A percentile compares a stretch with the other conserved stretches of the same genome.
Evolutionary conservation across 1,140 invertebrate genomes (phyloP).

Genomic region (Musca domestica): DNA sequence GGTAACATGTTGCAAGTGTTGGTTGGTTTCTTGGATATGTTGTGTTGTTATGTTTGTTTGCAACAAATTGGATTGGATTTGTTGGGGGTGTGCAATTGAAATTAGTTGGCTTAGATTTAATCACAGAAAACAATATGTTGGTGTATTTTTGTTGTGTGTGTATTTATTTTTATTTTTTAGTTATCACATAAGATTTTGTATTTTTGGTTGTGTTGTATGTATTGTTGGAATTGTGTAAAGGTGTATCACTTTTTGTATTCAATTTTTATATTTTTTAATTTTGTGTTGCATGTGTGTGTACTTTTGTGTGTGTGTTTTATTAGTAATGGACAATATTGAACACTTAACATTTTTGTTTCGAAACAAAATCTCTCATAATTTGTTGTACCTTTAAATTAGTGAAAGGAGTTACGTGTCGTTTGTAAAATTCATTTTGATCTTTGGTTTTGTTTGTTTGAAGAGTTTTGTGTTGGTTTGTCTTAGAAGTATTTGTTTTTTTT

Average conservation of each 20-base stretch:
- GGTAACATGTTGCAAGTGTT: too few species aligned
- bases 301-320: conserved; percentile 12
- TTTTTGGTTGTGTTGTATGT: background rate
- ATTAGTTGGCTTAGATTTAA: background rate
- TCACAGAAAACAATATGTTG: background rate
- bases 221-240: background rate
- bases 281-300: conserved; percentile 5
- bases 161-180: background rate
- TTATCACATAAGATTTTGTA: background rate
- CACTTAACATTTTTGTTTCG: conserved; percentile 17
- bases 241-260: background rate
- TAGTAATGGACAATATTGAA: conserved; percentile 6
- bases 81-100: background rate
- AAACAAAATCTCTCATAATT: conserved; percentile 13
- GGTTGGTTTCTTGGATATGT: background rate
- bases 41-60: background rate
- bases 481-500: background rate
- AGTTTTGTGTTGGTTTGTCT: background rate
- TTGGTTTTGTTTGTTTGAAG: conserved; percentile 10
- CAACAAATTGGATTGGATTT: background rate
- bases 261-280: background rate
- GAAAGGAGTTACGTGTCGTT: conserved; percentile 64
- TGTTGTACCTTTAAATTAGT: conserved; percentile 62
- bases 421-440: conserved; percentile 24
- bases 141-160: conserved; percentile 4